Percentiles rank a stretch among this genome's conserved stretches.
Evolutionary conservation across 1,140 invertebrate genomes (phyloP).

Genomic region (Nautilus pompilius): DNA sequence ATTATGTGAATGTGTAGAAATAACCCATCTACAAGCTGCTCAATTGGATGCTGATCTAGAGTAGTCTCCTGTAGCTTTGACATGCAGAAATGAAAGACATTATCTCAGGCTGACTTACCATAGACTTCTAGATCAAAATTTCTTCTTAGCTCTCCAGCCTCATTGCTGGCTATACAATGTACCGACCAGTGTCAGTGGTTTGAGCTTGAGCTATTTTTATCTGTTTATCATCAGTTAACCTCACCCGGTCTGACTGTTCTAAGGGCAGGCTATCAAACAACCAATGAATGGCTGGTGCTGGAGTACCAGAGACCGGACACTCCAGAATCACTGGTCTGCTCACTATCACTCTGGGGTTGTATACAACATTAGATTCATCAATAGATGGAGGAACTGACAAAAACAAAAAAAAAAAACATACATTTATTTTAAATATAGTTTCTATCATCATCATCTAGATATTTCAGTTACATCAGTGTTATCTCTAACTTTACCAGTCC

Average conservation of each 20-base stretch:
- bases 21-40: too few relatives aligned
- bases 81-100: too few relatives aligned
- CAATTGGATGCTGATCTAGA: too few relatives aligned
- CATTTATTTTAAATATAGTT: background rate
- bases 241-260: slow-evolving; percentile 10
- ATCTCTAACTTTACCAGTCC: too few relatives aligned
- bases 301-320: slow-evolving; percentile 57
- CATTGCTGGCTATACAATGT: slow-evolving; percentile 61
- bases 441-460: too few relatives aligned
- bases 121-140: slow-evolving; percentile 58
- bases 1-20: too few relatives aligned
- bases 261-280: slow-evolving; percentile 36
- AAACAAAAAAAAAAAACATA: slow-evolving; percentile 5
- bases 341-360: slow-evolving; percentile 42
- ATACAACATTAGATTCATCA: slow-evolving; percentile 59
- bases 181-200: slow-evolving; percentile 41
- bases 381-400: slow-evolving; percentile 55
- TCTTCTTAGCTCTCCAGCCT: slow-evolving; percentile 56
- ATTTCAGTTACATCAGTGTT: too few relatives aligned
- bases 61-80: too few relatives aligned
- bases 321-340: slow-evolving; percentile 50
- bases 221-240: slow-evolving; percentile 23
- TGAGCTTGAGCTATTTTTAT: slow-evolving; percentile 37
- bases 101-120: slow-evolving; percentile 43
- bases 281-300: slow-evolving; percentile 53